Conservation (phyloP, 2,888 invertebrate species). For the Trachelus tabidus region DNA sequence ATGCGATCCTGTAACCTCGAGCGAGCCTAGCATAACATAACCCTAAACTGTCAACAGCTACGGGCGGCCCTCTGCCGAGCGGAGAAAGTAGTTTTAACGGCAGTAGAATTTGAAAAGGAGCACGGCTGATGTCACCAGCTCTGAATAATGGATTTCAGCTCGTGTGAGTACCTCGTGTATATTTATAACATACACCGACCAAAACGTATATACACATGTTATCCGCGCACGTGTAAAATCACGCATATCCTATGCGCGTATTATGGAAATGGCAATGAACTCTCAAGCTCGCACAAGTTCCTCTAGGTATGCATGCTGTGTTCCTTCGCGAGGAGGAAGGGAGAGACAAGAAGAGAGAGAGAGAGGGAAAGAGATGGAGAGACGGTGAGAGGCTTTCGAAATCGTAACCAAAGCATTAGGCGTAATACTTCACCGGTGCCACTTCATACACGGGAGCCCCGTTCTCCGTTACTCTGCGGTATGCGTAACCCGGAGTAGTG, state of each 20-base stretch:
- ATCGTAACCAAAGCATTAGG: slow-evolving; percentile 17
- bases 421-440: neutral
- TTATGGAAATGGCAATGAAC: slow-evolving; percentile 36
- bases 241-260: neutral
- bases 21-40: no score
- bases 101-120: neutral
- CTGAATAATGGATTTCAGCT: slow-evolving; percentile 1
- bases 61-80: neutral
- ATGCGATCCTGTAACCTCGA: no score
- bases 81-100: neutral
- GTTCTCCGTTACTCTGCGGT: neutral
- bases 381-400: slow-evolving; percentile 32
- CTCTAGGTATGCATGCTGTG: no score
- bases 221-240: neutral
- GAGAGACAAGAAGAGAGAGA: neutral
- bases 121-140: neutral
- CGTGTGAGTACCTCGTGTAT: no score
- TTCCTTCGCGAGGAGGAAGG: no score
- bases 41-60: no score
- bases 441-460: neutral
- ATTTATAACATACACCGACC: no score
- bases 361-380: neutral
- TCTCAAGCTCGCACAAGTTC: slow-evolving; percentile 1
- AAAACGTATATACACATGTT: no score
- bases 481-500: neutral